Conservation (phyloP, 2,113 vertebrate genomes). For the Bubo bubo region DNA sequence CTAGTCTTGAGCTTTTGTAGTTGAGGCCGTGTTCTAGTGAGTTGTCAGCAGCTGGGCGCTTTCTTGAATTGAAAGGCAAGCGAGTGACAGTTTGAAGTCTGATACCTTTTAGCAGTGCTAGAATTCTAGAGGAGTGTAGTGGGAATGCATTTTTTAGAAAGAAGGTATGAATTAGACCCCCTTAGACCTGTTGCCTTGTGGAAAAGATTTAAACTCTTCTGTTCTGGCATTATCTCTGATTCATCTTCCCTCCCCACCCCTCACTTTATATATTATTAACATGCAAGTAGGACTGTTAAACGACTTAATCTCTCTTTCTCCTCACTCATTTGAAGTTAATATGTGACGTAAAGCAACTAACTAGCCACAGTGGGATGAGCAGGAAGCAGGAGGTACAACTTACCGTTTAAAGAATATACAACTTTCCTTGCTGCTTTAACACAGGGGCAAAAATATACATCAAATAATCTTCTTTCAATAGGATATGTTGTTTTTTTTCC, state of each 20-base stretch:
- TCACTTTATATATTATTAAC: background rate
- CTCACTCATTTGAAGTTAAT: background rate
- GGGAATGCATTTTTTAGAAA: background rate
- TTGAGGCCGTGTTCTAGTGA: background rate
- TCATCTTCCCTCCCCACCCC: background rate
- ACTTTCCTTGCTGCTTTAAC: background rate
- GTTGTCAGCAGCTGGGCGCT: background rate
- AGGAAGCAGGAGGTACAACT: background rate
- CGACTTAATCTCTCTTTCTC: background rate
- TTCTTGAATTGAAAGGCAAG: background rate
- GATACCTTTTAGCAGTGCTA: background rate
- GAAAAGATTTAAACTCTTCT: background rate
- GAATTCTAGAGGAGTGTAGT: background rate
- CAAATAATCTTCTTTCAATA: background rate
- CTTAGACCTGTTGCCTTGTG: slow-evolving; percentile 17
- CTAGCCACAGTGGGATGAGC: background rate
- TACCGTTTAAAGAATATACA: background rate
- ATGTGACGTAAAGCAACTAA: background rate
- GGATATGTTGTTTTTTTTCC: slow-evolving; percentile 33
- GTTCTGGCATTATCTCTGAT: background rate
- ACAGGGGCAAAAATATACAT: background rate
- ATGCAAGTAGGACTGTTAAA: background rate
- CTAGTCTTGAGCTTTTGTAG: background rate
- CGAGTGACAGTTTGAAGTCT: background rate
- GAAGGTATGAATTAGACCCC: background rate